These are phyloP conservation scores for Pavo muticus DNA, from an alignment of 2,113 vertebrate species.

Conservation along the genomic window DNA sequence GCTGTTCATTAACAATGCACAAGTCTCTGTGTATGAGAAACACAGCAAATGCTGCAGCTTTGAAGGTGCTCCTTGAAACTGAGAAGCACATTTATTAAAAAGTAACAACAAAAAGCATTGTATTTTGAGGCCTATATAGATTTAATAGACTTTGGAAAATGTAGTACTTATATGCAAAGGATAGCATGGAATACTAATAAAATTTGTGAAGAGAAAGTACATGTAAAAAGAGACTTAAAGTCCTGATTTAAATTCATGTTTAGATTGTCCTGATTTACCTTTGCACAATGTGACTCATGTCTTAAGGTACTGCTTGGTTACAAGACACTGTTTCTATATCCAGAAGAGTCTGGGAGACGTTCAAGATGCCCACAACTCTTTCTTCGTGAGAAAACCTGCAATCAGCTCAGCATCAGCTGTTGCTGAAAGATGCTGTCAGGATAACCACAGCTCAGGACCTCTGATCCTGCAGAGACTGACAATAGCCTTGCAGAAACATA, in stretches of 20 bases:
- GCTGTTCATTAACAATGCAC: background rate
- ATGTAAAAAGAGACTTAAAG: background rate
- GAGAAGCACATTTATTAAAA: background rate
- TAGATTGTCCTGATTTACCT: background rate
- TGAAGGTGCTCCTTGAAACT: background rate
- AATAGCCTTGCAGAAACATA: background rate
- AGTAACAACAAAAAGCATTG: background rate
- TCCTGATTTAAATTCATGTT: background rate
- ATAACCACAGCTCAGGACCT: background rate
- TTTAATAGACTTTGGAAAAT: background rate
- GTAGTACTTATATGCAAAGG: background rate
- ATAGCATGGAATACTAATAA: background rate
- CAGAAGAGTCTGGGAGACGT: background rate
- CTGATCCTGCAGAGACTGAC: background rate
- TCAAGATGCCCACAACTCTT: background rate
- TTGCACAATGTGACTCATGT: background rate
- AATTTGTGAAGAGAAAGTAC: background rate
- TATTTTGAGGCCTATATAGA: background rate
- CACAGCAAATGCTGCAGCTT: background rate
- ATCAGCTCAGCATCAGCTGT: background rate
- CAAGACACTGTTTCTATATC: accelerated
- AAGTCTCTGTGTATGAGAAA: background rate
- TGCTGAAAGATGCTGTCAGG: background rate
- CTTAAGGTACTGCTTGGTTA: background rate
- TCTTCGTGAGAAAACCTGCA: background rate